These are phyloP conservation scores for Leptarthrus brevirostris DNA, from an alignment of 2,888 invertebrate species.

Conservation along the genomic window DNA sequence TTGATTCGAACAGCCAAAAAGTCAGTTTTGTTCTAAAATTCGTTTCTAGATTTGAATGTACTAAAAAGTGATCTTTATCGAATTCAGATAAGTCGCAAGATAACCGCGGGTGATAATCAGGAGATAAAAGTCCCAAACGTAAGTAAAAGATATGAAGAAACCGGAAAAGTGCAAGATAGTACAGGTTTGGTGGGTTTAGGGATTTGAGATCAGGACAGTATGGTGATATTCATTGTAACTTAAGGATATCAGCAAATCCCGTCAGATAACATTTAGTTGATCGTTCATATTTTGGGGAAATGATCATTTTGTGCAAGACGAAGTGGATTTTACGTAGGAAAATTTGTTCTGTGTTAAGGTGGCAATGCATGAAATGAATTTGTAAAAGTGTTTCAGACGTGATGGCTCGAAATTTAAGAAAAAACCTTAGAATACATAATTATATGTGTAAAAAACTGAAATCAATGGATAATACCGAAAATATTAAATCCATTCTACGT, in stretches of 20 bases:
- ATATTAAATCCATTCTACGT: too few relatives aligned
- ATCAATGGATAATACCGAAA: too few relatives aligned
- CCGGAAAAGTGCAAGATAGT: constrained; percentile 34
- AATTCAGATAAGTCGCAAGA: constrained; percentile 51
- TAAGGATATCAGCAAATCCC: constrained; percentile 3
- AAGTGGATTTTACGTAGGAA: too few relatives aligned
- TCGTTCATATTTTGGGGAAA: too few relatives aligned
- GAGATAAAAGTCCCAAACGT: constrained; percentile 36
- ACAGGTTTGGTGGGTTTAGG: neutral
- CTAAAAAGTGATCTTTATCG: constrained; percentile 55
- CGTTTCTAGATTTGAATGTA: constrained; percentile 43
- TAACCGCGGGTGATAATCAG: constrained; percentile 47
- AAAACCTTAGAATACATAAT: too few relatives aligned
- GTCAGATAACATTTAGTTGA: too few relatives aligned
- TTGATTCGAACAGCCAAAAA: constrained; percentile 12
- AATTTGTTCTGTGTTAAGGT: too few relatives aligned
- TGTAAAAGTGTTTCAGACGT: too few relatives aligned
- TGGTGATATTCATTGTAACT: constrained; percentile 1
- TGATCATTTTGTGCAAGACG: too few relatives aligned
- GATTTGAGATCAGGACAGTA: neutral
- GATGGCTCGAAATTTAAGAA: too few relatives aligned
- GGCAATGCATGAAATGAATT: too few relatives aligned
- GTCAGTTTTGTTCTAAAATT: constrained; percentile 46
- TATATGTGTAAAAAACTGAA: too few relatives aligned
- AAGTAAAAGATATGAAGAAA: constrained; percentile 39